These are phyloP conservation scores for Pangasius sanitwongsei DNA, from an alignment of 2,797 vertebrate genomes.

Conservation along the genomic window DNA sequence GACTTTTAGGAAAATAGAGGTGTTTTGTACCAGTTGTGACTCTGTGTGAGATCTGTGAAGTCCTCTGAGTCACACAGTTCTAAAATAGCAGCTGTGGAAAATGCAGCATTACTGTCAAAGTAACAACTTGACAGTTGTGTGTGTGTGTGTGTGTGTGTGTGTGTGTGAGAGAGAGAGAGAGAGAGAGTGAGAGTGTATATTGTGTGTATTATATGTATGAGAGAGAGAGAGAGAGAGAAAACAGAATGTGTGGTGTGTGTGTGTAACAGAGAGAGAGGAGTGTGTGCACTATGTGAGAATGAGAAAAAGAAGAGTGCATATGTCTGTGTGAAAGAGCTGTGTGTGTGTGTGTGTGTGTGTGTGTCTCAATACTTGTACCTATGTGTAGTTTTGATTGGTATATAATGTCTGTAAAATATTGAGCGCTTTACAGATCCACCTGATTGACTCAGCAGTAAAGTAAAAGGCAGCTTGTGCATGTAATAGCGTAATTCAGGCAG, in stretches of 20 bases:
- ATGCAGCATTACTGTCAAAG: constrained; percentile 34
- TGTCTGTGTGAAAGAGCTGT: background rate
- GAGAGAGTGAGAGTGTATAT: background rate
- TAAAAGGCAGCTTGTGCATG: background rate
- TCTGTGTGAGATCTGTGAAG: constrained; percentile 33
- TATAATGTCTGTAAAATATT: background rate
- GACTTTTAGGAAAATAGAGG: constrained; percentile 28
- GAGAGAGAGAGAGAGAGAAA: background rate
- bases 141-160: background rate
- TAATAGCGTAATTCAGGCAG: background rate
- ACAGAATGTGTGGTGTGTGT: too few relatives aligned
- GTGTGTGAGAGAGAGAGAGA: background rate
- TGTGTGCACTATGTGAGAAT: background rate
- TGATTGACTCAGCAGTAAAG: background rate
- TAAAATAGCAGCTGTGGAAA: constrained; percentile 41
- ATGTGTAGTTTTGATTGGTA: background rate
- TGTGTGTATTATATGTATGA: background rate
- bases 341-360: background rate
- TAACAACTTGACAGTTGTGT: constrained; percentile 2
- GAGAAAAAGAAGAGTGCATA: background rate
- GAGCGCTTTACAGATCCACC: background rate
- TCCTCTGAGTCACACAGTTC: constrained; percentile 38
- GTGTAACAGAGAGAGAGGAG: background rate
- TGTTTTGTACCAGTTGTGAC: constrained; percentile 38
- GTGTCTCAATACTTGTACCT: background rate